These are phyloP conservation scores for Volucella inanis DNA, from an alignment of 2,888 invertebrate genomes.

Conservation along the genomic window DNA sequence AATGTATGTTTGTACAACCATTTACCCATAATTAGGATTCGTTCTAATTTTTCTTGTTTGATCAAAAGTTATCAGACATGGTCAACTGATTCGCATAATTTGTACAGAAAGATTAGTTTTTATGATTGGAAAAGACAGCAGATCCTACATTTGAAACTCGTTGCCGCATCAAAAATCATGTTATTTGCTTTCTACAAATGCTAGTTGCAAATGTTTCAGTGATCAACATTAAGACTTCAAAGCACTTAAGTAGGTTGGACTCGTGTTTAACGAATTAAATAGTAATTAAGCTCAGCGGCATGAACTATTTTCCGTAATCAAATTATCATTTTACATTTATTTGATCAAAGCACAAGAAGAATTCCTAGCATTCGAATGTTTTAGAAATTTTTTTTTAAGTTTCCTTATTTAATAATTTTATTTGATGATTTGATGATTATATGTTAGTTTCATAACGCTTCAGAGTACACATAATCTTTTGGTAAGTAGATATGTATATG, in stretches of 20 bases:
- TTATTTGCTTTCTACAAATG: background rate
- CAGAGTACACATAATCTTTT: background rate
- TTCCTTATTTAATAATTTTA: background rate
- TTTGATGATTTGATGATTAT: conserved; percentile 12
- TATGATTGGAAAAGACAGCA: conserved; percentile 15
- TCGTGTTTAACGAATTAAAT: conserved; percentile 31
- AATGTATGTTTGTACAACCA: background rate
- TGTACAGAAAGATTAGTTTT: conserved; percentile 16
- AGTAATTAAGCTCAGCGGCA: conserved; percentile 18
- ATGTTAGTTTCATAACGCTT: conserved; percentile 10
- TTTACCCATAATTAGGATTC: background rate
- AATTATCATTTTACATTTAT: conserved; percentile 18
- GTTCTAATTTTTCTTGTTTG: background rate
- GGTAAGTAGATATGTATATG: background rate
- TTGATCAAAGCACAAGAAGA: background rate
- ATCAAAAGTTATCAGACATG: conserved; percentile 2
- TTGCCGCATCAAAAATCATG: conserved; percentile 32
- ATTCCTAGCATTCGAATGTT: no score
- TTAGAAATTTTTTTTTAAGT: no score
- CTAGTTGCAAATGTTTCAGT: conserved; percentile 2
- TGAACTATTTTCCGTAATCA: conserved; percentile 18
- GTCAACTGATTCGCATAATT: background rate
- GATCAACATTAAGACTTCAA: conserved; percentile 31
- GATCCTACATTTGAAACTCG: background rate
- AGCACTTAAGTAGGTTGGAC: background rate